Base-by-base conservation (phyloP, 2,113 vertebrate genomes). In the Campylorhamphus procurvoides region DNA sequence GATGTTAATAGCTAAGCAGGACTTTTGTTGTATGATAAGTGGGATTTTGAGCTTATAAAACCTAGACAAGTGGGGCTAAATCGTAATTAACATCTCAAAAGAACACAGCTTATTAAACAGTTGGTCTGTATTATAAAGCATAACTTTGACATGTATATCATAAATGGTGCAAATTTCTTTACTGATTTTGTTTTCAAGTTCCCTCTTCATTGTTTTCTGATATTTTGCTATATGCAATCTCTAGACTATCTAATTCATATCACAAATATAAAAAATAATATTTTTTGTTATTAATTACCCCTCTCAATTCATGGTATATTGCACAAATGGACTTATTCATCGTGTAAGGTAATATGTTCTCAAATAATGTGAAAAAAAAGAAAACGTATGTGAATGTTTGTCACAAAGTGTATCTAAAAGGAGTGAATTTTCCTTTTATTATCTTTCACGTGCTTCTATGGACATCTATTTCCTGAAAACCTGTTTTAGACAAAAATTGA, bases 11-110 rank as follows among this genome's bases (percentile, higher is more conserved):
- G 64, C 77, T 82, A 77, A 91, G 68, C 73, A 78, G 33, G 49
- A 87, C 55, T 77, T 94, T 92, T 94, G 66, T 89, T 97, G 58
- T 19, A 63, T 19, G 29, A 64, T 80, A 94, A 90, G 28, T 84
- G 60, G 27, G 29, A 84, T 68, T 92, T 81, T 72, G 76, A 44
- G 62, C 44, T 90, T 94, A 24, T 60, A 81, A 94, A 83, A 59
- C 20, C 46, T 46, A 81, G 40, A 87, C 35, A 69, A 83, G 37
- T 18, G 33, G 29, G 71, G 92, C 10, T 13, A 83, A 87, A 85
- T 46, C 42, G 14, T 69, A 85, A 83, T 90, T 85, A 95, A 84
- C 5, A 33, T 25, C 74, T 91, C 58, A 46, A 49, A 76, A 79
- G n/a, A 91, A 52, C 20, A 79, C 23, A 89, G 55, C 13, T 76